A percentile compares a stretch with the other conserved stretches of the same genome.
These are phyloP conservation scores for Mus minutoides DNA, from an alignment of 2,797 vertebrate genomes.

Conservation along the genomic window DNA sequence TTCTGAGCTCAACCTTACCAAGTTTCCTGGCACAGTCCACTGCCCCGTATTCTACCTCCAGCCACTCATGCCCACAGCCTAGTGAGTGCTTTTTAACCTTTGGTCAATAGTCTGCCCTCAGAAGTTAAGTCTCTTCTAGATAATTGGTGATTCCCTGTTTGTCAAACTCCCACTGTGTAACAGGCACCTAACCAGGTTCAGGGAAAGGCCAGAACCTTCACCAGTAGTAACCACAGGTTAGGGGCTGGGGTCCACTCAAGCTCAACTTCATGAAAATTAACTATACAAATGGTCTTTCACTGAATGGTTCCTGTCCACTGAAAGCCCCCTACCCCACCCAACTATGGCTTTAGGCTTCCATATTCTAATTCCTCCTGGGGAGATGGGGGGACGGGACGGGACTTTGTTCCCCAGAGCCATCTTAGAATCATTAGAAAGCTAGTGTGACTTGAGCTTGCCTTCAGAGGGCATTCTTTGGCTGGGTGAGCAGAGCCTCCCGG, in stretches of 20 bases:
- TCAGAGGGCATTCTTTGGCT: not conserved
- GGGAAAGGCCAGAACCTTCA: not conserved
- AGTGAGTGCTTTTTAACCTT: not conserved
- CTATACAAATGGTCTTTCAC: not conserved
- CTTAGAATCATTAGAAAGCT: not conserved
- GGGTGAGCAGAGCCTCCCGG: not conserved
- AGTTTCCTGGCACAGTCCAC: not conserved
- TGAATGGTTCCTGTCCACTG: not conserved
- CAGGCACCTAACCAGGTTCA: not conserved
- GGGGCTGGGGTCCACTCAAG: not conserved
- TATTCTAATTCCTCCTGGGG: not conserved
- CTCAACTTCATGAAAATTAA: slow-evolving; percentile 7
- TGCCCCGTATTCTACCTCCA: not conserved
- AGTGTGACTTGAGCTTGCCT: accelerated
- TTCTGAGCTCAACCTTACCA: not conserved
- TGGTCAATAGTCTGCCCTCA: not conserved
- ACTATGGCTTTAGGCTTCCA: not conserved
- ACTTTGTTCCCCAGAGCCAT: not conserved
- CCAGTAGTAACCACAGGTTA: not conserved
- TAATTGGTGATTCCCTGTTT: not conserved
- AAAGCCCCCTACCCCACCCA: not conserved
- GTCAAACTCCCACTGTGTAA: not conserved
- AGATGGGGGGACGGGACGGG: too few relatives aligned
- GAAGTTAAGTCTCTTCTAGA: not conserved
- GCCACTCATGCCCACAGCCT: not conserved